Evolutionary conservation across 2,797 vertebrate species (phyloP).

Genomic region (Notolabrus celidotus): DNA sequence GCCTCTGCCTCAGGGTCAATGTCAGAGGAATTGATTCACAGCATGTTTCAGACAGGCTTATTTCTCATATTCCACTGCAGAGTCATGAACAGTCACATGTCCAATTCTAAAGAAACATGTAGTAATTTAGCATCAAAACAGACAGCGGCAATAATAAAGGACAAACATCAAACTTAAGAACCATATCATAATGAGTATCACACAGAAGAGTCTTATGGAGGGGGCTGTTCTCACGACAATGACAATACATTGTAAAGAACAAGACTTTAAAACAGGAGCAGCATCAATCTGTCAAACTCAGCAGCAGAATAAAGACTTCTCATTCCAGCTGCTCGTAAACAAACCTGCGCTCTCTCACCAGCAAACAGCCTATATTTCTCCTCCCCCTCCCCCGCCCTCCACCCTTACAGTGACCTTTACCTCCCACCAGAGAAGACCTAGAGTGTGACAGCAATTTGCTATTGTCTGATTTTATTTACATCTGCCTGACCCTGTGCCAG

Average conservation of each 20-base stretch:
- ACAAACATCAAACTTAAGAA: neutral
- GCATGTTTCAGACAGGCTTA: too few relatives aligned
- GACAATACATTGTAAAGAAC: slow-evolving; percentile 21
- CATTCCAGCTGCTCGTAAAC: slow-evolving; percentile 40
- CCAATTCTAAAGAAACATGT: too few relatives aligned
- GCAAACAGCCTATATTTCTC: slow-evolving; percentile 46
- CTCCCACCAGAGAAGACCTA: slow-evolving; percentile 36
- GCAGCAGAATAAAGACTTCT: slow-evolving; percentile 34
- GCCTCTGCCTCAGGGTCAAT: too few relatives aligned
- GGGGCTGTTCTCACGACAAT: slow-evolving; percentile 25
- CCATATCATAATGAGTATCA: neutral
- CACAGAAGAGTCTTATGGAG: too few relatives aligned
- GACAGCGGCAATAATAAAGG: neutral
- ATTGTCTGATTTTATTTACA: slow-evolving; percentile 68
- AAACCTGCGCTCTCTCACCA: slow-evolving; percentile 43
- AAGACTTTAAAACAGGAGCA: slow-evolving; percentile 33
- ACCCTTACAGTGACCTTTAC: slow-evolving; percentile 44
- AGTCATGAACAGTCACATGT: too few relatives aligned
- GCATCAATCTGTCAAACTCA: slow-evolving; percentile 39
- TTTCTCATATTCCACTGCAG: too few relatives aligned
- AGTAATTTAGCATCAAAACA: too few relatives aligned
- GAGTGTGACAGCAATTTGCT: slow-evolving; percentile 59
- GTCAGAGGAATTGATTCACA: too few relatives aligned
- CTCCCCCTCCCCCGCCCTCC: neutral
- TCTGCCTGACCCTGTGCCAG: slow-evolving; percentile 34